phyloP scores from a whole-genome alignment of 2,113 vertebrate genomes.

The Emydocephalus ijimae region DNA sequence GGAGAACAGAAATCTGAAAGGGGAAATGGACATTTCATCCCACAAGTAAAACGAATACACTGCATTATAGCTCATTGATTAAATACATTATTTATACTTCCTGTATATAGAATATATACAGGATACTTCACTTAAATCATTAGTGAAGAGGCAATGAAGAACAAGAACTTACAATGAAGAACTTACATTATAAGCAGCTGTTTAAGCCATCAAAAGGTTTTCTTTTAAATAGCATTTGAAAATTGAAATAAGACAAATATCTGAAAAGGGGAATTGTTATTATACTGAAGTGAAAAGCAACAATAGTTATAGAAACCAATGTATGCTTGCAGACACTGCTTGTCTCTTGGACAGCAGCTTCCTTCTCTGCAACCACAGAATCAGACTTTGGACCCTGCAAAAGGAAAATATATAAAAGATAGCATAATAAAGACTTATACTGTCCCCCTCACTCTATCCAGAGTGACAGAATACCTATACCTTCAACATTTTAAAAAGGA shows the following conservation, averaged over 20 bases:
- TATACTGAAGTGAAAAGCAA: neutral
- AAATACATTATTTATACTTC: neutral
- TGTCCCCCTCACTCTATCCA: neutral
- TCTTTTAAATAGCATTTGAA: neutral
- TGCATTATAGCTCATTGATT: neutral
- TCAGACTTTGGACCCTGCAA: neutral
- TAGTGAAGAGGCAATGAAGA: neutral
- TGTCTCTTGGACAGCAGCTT: neutral
- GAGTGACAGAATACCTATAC: neutral
- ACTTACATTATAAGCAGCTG: neutral
- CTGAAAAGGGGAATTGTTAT: neutral
- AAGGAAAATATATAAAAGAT: neutral
- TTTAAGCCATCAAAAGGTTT: neutral
- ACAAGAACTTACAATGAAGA: too few relatives aligned
- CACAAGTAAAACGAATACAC: neutral
- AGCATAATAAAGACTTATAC: neutral
- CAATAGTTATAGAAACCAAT: neutral
- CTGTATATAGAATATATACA: neutral
- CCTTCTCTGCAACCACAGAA: neutral
- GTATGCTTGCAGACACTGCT: neutral
- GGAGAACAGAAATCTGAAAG: slow-evolving; percentile 3
- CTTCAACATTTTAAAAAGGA: neutral
- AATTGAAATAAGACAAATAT: neutral
- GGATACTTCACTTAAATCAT: neutral
- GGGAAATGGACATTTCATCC: neutral